phyloP scores from a whole-genome alignment of 2,113 vertebrate genomes.

The Phrynocephalus versicolor region DNA sequence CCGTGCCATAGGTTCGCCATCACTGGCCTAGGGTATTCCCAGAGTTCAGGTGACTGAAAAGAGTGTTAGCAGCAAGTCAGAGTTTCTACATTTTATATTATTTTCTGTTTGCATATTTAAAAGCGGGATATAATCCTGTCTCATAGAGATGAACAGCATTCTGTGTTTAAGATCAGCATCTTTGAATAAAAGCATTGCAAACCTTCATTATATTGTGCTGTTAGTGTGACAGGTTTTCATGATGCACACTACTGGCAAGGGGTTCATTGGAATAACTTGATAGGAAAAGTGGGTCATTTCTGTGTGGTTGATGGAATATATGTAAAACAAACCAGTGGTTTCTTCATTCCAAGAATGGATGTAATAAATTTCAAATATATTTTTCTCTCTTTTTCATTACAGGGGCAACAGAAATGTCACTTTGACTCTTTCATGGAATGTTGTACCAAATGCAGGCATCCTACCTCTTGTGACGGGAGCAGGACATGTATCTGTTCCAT shows the following conservation, averaged over 20 bases:
- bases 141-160: neutral
- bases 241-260: no score
- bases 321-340: neutral
- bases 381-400: conserved; percentile 47
- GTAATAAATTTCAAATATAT: no score
- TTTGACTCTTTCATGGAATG: conserved; percentile 96
- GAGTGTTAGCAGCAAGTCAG: neutral
- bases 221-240: neutral
- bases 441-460: conserved; percentile 96
- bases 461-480: conserved; percentile 93
- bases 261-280: neutral
- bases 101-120: neutral
- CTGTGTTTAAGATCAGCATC: neutral
- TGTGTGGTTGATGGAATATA: neutral
- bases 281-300: neutral
- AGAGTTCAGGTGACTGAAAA: neutral
- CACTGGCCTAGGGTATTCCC: no score
- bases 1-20: no score
- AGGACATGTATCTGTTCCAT: conserved; percentile 90
- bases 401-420: conserved; percentile 97
- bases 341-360: no score
- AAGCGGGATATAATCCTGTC: neutral
- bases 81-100: neutral
- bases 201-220: neutral
- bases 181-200: neutral